Conservation (phyloP, 2,113 vertebrate species). For the Strix aluco region DNA sequence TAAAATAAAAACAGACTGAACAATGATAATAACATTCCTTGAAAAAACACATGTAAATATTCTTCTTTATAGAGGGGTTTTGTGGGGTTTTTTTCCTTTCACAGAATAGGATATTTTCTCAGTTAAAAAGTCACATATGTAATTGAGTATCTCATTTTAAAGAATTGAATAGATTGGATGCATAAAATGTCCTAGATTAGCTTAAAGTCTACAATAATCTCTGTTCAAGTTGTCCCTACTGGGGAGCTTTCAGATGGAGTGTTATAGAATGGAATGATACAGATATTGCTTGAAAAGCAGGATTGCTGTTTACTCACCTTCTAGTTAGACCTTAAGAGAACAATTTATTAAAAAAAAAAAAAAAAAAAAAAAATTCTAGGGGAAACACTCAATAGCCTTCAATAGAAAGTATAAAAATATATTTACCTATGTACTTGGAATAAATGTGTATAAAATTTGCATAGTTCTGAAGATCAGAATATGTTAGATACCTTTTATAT, state of each 20-base stretch:
- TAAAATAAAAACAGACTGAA: not conserved
- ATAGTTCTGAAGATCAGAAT: not conserved
- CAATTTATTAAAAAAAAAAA: not conserved
- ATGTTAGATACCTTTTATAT: not conserved
- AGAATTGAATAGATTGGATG: not conserved
- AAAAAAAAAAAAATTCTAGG: too few species aligned
- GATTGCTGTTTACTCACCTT: not conserved
- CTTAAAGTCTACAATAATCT: not conserved
- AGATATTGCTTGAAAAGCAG: not conserved
- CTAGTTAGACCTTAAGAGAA: not conserved
- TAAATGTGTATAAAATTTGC: not conserved
- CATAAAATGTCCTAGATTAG: not conserved
- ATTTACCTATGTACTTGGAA: not conserved
- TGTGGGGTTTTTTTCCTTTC: fast-evolving
- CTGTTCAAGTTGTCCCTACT: not conserved
- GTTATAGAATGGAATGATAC: not conserved
- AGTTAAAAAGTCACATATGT: fast-evolving
- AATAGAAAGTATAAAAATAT: not conserved
- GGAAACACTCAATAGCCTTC: not conserved
- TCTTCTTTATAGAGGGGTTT: not conserved
- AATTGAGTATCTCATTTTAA: not conserved
- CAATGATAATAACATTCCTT: not conserved
- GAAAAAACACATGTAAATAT: not conserved
- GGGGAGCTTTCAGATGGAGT: not conserved
- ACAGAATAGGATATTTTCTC: not conserved